Evolutionary conservation across 2,113 vertebrate genomes (phyloP), one percentile per base, ranked within the genome.

Genomic region (Chloebia gouldiae): DNA sequence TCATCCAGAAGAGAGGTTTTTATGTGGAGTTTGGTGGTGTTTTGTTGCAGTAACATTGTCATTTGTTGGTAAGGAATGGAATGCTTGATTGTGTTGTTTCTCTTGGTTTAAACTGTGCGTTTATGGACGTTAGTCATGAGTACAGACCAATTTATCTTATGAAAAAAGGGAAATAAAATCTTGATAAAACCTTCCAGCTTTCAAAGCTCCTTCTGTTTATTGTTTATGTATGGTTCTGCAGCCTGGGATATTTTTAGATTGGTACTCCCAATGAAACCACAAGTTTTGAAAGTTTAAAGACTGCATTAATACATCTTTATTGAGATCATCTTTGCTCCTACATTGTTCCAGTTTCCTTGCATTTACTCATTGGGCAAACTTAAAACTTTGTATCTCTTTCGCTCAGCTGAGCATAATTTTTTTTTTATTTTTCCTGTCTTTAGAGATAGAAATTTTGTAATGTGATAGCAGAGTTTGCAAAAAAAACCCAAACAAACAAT

Each of bases 161-260:
- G 8, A 39, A 70, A 49, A 88, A 87, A 51, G 39, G 31, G 51
- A 75, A 76, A 50, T 66, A 91, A 95, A 82, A 65, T 90, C 82
- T 70, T 72, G 56, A 76, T 84, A 88, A 95, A 96, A 85, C 42
- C 37, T 88, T 92, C 73, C 51, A 93, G 88, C 59, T 95, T 95
- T 88, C 72, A 94, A 63, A 92, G 76, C 75, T 86, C 37, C 33
- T 90, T 96, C 68, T 88, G 27, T 85, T 96, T 68, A 65, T 88
- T 92, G 77, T 88, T 93, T 93, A 72, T 84, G 65, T 80, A 71
- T 83, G 51, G 57, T 53, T 94, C 53, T 96, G 53, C 82, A 82
- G 51, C 39, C 53, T 54, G 88, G 56, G 50, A 31, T 96, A 96
- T 95, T 96, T 97, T 96, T 95, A 93, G 92, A 31, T 61, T 6